Base-by-base conservation (phyloP, 2,797 vertebrate genomes). In the Cuniculus paca region DNA sequence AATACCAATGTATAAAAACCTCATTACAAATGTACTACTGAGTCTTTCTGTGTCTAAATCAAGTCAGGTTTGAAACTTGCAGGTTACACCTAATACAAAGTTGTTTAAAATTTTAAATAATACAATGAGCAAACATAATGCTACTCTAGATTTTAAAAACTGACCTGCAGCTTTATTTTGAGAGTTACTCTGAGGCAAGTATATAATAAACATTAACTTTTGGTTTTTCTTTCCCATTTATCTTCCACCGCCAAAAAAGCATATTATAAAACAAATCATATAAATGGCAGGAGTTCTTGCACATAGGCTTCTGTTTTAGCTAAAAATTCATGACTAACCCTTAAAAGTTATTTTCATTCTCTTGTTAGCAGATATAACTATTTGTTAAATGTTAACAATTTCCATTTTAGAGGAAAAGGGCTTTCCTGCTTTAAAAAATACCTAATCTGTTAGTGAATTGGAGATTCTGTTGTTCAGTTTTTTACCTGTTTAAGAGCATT, bases 181-280 rank as follows among this genome's bases (percentile, higher is more conserved):
- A 42, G 31, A 97, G 89, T 93, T 90, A 78, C 16, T 92, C 52
- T 93, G 70, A 87, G n/a, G 50, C 54, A 94, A 93, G 16, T 87
- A 11, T 31, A 95, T 56, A 95, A 91, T 77, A 94, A 97, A 93
- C n/a, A 91, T 58, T 94, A 45, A 88, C 87, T 97, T 90, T 90
- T 81, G 65, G 83, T 92, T 91, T 52, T 85, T 90, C 54, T 20
- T 17, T 42, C 82, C 16, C 16, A 91, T 78, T 50, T 34, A 95
- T 63, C 88, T 77, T 50, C 50, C 65, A 94, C 31, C 39, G 60
- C 50, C 75, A 83, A 56, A 85, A 80, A 84, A 90, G n/a, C 28
- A 93, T 20, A 91, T 70, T 79, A 45, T 68, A 94, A 97, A 95
- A 88, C 28, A 88, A 88, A 94, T 94, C 68, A 85, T 72, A 89